Base-by-base conservation (phyloP, 2,888 invertebrate genomes). In the Linyphia triangularis region DNA sequence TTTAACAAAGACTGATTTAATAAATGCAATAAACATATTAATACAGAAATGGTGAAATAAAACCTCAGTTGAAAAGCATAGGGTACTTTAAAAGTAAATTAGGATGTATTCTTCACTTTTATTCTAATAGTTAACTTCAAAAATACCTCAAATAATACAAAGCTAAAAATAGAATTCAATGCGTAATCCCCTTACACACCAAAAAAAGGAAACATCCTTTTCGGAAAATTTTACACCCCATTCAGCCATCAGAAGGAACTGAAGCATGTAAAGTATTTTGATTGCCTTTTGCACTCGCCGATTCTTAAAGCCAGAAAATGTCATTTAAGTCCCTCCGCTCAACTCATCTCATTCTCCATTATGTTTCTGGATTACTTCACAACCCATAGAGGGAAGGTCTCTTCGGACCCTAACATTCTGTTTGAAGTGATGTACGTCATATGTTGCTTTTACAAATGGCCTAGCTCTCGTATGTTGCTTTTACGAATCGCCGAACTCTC, bases 391-490 rank as follows among this genome's bases (percentile, higher is more conserved):
- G n/a, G n/a, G 7, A 40, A 40, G 40, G 13, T 1, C 40, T 1
- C 13, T 40, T 40, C 40, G 7, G 9, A 40, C 7, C 40, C 0
- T 40, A 40, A 13, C 7, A 13, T 40, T 40, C 40, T 40, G 13
- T 13, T 13, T 13, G 13, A 40, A 40, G 40, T 13, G 13, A 40
- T 13, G 13, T n/a, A n/a, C 13, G 26, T 26, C 19, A 19, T 28
- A 67, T 13, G 33, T 67, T 72, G 6, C n/a, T 72, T 72, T 72
- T 59, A 30, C 7, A 59, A 30, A 59, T 73, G 73, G 30, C 28
- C 19, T 5, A 1, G 13, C 13, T 57, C 9, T 7, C 30, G 10
- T 3, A 10, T 33, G 19, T 28, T n/a, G n/a, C 65, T 28, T 19
- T 19, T 4, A 65, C 13, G 30, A 16, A 43, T 28, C 28, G 28